Evolutionary conservation across 2,797 vertebrate genomes (phyloP).

Genomic region (Mus caroli): DNA sequence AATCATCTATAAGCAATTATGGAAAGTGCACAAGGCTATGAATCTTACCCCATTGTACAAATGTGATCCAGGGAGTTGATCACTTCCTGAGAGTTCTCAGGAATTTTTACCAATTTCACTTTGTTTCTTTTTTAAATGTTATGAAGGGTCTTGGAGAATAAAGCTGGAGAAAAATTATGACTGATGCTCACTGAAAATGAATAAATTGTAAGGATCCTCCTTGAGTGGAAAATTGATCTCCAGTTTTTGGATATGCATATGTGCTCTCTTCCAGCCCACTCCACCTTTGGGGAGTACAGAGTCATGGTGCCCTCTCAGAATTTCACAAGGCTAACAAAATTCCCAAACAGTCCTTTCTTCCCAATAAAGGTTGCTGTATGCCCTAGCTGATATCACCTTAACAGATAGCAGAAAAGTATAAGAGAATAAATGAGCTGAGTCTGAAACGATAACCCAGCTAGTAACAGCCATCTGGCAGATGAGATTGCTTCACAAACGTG

Average conservation of each 20-base stretch:
- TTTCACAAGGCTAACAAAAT: not conserved
- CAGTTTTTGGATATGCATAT: not conserved
- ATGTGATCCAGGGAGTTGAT: not conserved
- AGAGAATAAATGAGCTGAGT: not conserved
- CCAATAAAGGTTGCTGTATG: not conserved
- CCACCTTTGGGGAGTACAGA: rapidly evolving
- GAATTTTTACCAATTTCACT: not conserved
- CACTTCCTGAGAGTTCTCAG: not conserved
- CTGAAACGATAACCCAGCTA: not conserved
- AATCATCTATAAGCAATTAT: not conserved
- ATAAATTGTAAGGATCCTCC: not conserved
- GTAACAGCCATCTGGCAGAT: not conserved
- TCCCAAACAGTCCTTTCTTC: not conserved
- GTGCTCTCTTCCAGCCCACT: not conserved
- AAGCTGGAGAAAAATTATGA: not conserved
- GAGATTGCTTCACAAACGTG: not conserved
- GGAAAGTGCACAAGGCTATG: not conserved
- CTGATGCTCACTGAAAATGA: not conserved
- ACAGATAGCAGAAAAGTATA: not conserved
- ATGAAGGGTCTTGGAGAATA: not conserved
- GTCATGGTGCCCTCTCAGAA: not conserved
- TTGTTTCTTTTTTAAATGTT: not conserved
- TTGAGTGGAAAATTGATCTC: not conserved
- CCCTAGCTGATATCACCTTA: not conserved
- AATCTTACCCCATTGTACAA: not conserved